Evolutionary conservation across 2,113 vertebrate genomes (phyloP).

Genomic region (Climacteris rufus): DNA sequence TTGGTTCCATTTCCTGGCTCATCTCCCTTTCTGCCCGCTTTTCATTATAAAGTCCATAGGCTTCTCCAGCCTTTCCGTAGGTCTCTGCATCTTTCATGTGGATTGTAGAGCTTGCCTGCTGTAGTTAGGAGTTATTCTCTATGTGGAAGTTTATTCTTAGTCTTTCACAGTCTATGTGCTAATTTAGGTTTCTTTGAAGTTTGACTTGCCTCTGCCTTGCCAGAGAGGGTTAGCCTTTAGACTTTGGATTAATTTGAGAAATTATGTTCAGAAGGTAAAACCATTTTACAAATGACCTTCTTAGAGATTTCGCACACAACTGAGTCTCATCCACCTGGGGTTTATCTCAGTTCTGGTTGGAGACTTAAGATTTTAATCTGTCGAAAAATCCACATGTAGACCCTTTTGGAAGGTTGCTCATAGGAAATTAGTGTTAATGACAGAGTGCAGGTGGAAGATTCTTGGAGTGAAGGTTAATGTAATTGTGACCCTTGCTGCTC

Average conservation of each 20-base stretch:
- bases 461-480: neutral
- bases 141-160: neutral
- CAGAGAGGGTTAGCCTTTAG: neutral
- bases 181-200: slow-evolving; percentile 33
- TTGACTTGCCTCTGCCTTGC: neutral
- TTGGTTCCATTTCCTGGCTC: neutral
- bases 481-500: neutral
- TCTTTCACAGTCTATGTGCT: neutral
- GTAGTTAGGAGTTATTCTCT: neutral
- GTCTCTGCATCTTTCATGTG: neutral
- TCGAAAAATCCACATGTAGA: slow-evolving; percentile 8
- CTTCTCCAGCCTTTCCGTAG: neutral
- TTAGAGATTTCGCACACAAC: slow-evolving; percentile 1
- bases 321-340: neutral
- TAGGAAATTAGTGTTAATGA: slow-evolving; percentile 6
- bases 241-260: slow-evolving; percentile 15
- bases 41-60: neutral
- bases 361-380: slow-evolving; percentile 24
- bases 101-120: neutral
- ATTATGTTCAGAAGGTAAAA: slow-evolving; percentile 16
- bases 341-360: neutral
- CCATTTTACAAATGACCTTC: neutral
- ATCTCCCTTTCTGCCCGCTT: neutral
- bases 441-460: neutral
- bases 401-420: neutral